phyloP scores from a whole-genome alignment of 2,888 invertebrate species.

The Mayetiola destructor region DNA sequence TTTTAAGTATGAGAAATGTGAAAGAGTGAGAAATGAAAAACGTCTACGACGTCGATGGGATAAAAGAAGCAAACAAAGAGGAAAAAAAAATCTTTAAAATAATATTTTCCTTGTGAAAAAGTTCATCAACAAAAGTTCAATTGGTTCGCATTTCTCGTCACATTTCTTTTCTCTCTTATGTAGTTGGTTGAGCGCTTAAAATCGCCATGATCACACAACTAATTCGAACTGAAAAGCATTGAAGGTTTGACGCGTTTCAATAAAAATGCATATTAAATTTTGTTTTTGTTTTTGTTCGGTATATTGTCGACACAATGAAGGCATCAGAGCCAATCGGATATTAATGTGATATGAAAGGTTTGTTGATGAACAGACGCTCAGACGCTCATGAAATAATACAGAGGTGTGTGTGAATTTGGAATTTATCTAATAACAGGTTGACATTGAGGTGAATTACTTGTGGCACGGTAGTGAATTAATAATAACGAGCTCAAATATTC shows the following conservation, averaged over 20 bases:
- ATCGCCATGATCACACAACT: slow-evolving; percentile 6
- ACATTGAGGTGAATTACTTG: too few relatives aligned
- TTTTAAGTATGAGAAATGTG: neutral
- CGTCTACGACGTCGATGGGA: neutral
- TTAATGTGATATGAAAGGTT: too few relatives aligned
- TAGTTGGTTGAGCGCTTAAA: neutral
- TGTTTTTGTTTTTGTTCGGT: too few relatives aligned
- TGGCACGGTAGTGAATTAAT: too few relatives aligned
- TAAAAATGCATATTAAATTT: slow-evolving; percentile 11
- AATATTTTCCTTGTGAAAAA: slow-evolving; percentile 7
- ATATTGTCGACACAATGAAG: too few relatives aligned
- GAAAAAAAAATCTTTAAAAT: neutral
- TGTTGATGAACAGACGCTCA: too few relatives aligned
- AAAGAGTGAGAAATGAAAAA: neutral
- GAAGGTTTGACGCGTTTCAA: slow-evolving; percentile 12
- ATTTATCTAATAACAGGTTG: too few relatives aligned
- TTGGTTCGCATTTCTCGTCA: neutral
- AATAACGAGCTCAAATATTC: too few relatives aligned
- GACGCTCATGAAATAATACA: too few relatives aligned
- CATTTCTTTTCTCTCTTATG: neutral
- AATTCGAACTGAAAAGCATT: neutral
- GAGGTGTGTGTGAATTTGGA: too few relatives aligned
- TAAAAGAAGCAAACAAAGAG: neutral
- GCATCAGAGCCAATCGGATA: too few relatives aligned
- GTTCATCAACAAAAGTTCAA: neutral